These are phyloP conservation scores for Agrochola lota DNA, from an alignment of 2,888 invertebrate species.

Conservation along the genomic window DNA sequence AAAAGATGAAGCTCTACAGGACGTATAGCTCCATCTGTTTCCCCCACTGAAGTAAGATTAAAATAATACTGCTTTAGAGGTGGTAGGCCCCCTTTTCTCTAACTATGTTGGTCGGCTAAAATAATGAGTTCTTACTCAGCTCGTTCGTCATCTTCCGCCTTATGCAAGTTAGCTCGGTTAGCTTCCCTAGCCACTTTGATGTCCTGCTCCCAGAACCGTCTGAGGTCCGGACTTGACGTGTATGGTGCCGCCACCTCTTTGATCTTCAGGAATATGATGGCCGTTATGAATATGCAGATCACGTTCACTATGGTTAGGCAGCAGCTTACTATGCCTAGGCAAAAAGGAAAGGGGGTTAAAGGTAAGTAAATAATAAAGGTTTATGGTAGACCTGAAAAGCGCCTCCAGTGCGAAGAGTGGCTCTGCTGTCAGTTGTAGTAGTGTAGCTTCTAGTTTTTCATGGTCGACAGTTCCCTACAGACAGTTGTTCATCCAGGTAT, in stretches of 20 bases:
- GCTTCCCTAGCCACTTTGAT: conserved; percentile 93
- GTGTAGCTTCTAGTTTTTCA: not conserved
- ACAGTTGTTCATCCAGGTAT: not conserved
- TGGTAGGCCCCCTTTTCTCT: not conserved
- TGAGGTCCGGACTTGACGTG: conserved; percentile 93
- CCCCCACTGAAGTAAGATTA: too few species aligned
- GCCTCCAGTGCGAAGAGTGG: not conserved
- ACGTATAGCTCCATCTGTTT: too few species aligned
- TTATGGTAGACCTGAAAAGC: not conserved
- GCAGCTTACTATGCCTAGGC: conserved; percentile 93
- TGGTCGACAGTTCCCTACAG: not conserved
- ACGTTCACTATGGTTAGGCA: conserved; percentile 95
- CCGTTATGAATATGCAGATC: conserved; percentile 95
- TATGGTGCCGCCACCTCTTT: conserved; percentile 96
- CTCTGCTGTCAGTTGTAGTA: not conserved
- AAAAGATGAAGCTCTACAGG: too few species aligned
- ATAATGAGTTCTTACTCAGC: conserved; percentile 79
- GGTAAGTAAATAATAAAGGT: too few species aligned
- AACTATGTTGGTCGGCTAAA: not conserved
- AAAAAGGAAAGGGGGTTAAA: not conserved
- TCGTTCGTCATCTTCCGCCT: conserved; percentile 89
- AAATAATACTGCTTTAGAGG: too few species aligned
- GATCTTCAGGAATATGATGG: conserved; percentile 95
- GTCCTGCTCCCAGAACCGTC: conserved; percentile 95
- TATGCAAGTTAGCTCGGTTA: conserved; percentile 91